These are phyloP conservation scores for Ctenicera cuprea DNA, from an alignment of 2,888 invertebrate species.

Conservation along the genomic window DNA sequence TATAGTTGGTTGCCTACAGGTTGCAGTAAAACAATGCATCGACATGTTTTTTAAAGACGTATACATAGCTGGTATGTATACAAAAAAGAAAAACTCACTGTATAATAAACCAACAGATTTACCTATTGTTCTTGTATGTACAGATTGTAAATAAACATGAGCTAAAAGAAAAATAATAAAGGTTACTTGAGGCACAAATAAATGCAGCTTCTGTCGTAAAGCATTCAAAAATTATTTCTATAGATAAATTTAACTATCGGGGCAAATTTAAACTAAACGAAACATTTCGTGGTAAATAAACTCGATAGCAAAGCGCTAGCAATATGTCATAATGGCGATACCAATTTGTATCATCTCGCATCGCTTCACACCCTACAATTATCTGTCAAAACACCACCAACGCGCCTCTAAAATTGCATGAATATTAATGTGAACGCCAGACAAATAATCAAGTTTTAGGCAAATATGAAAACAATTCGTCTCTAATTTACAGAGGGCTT, in stretches of 20 bases:
- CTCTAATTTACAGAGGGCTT: not conserved
- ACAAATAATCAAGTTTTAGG: not conserved
- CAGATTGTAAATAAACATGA: not conserved
- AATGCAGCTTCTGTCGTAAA: no score
- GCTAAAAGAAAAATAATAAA: not conserved
- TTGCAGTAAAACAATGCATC: no score
- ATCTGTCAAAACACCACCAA: conserved; percentile 17
- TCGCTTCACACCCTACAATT: conserved; percentile 37
- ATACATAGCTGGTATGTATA: no score
- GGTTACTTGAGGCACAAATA: no score
- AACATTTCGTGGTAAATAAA: conserved; percentile 1
- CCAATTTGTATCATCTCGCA: conserved; percentile 35
- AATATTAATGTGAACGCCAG: not conserved
- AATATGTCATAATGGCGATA: conserved; percentile 37
- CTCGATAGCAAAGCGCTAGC: conserved; percentile 1
- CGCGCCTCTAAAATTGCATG: conserved; percentile 23
- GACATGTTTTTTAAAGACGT: no score
- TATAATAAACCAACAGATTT: no score
- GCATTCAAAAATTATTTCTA: no score
- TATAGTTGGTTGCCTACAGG: no score
- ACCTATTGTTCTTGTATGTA: not conserved
- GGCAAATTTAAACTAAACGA: no score
- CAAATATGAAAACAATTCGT: conserved; percentile 1
- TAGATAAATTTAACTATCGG: no score
- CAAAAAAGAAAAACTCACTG: no score